These are phyloP conservation scores for Drosophila mimetica DNA, from an alignment of 2,888 invertebrate species.

Conservation along the genomic window DNA sequence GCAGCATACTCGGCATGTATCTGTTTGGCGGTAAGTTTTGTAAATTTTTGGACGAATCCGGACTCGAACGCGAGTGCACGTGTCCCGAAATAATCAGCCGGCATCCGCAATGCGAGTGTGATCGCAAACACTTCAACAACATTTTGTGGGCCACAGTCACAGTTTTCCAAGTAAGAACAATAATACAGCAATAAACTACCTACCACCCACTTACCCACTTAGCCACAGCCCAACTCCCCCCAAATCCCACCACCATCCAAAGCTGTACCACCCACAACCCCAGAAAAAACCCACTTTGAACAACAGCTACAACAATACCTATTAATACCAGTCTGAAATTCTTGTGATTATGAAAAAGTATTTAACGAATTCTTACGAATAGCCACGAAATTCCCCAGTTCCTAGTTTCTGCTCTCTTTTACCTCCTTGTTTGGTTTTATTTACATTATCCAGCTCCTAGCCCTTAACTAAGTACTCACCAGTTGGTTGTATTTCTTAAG, in stretches of 20 bases:
- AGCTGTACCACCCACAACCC: constrained; percentile 1
- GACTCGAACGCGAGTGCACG: constrained; percentile 94
- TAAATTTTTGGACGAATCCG: constrained; percentile 95
- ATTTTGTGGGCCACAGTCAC: constrained; percentile 98
- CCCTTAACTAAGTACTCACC: constrained; percentile 9
- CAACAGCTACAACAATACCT: constrained; percentile 37
- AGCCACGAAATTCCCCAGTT: constrained; percentile 32
- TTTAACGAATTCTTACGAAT: constrained; percentile 32
- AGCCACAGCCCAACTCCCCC: background rate
- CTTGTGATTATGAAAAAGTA: constrained; percentile 36
- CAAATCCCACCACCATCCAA: constrained; percentile 1
- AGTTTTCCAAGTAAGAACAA: constrained; percentile 95
- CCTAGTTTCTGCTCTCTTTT: constrained; percentile 25
- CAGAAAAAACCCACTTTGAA: constrained; percentile 1
- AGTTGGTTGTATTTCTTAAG: constrained; percentile 19
- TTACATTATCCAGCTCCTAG: constrained; percentile 22
- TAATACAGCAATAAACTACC: constrained; percentile 36
- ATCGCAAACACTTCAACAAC: constrained; percentile 99
- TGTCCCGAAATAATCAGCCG: constrained; percentile 96
- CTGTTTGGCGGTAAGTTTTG: constrained; percentile 99
- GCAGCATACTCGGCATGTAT: constrained; percentile 99
- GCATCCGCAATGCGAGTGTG: constrained; percentile 96
- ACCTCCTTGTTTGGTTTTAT: constrained; percentile 11
- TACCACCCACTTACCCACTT: constrained; percentile 4
- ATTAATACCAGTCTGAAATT: constrained; percentile 40